A percentile compares a stretch with the other conserved stretches of the same genome.
phyloP scores from a whole-genome alignment of 92 coral and sea anemone genomes.

The Hydrozoanthus gracilis region DNA sequence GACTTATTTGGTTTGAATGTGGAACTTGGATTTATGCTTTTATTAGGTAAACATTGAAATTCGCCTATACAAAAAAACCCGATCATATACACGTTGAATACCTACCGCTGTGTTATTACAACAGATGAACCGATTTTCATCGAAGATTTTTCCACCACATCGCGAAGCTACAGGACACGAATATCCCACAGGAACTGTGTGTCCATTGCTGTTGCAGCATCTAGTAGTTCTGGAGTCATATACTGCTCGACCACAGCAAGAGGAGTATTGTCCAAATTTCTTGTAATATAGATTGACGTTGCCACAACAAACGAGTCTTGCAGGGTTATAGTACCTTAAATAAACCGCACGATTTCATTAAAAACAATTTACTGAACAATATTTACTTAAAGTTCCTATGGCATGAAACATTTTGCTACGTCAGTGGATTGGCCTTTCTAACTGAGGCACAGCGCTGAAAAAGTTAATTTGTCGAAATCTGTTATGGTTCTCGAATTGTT shows the following conservation, averaged over 20 bases:
- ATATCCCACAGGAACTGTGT: neutral
- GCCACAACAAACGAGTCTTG: slow-evolving; percentile 33
- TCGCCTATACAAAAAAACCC: neutral
- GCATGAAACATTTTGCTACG: no score
- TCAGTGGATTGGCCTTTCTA: no score
- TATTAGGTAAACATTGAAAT: no score
- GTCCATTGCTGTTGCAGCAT: slow-evolving; percentile 22
- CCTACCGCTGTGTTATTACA: slow-evolving; percentile 30
- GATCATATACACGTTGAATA: neutral
- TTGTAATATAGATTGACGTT: slow-evolving; percentile 20
- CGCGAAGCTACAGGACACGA: neutral
- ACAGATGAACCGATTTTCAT: slow-evolving; percentile 10
- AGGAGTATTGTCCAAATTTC: slow-evolving; percentile 22
- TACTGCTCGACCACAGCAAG: slow-evolving; percentile 22
- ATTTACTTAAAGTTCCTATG: neutral
- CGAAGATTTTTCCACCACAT: slow-evolving; percentile 16
- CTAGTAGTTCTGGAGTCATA: slow-evolving; percentile 10
- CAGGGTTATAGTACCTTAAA: slow-evolving; percentile 27
- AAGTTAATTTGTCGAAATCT: no score
- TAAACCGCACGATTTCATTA: neutral
- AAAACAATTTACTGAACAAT: neutral
- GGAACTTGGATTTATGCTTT: no score
- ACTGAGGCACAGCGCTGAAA: no score
- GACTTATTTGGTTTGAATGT: no score
- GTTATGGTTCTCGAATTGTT: no score